Base-by-base conservation (phyloP, 2,113 vertebrate genomes). In the Eulemur rufifrons region DNA sequence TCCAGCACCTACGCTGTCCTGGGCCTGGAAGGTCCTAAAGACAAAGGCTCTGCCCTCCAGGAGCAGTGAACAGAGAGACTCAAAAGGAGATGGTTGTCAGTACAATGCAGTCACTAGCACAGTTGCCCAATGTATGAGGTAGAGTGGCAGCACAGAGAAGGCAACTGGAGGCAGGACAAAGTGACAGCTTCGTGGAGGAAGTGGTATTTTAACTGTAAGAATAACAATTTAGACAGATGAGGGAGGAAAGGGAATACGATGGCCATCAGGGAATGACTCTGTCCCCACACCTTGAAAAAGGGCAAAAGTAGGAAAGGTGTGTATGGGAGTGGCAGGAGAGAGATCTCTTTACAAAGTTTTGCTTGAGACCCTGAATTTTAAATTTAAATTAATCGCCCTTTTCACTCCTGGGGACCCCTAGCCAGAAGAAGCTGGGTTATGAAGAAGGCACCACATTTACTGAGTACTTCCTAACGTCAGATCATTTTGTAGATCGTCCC, bases 301-400 rank as follows among this genome's bases (percentile, higher is more conserved):
- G 25, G 39, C 50, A 91, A 69, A 94, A n/a, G 91, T 45, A 85
- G 47, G 59, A 89, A 81, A 95, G 8, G 14, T 29, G 17, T 73
- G 23, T 66, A 56, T 37, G 76, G 27, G 20, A 63, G 63, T 61
- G 59, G 45, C 12, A 47, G 85, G 84, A 63, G 27, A 95, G 82
- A 89, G 61, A 80, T n/a, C 63, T 4, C 52, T 92, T 93, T 74
- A 61, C 5, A 81, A 93, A 63, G 29, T 59, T 90, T 92, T 96
- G 21, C 54, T 89, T 91, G 73, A 59, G 18, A 77, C 11, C 32
- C n/a, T 84, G 63, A 64, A 52, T 83, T 97, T 94, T 83, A 73
- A 63, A 63, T 37, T 82, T 74, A 85, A 93, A 86, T 20, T 34
- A 85, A 81, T 47, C 6, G 6, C 42, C 23, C 14, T 39, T 80